These are phyloP conservation scores for Perizoma flavofasciatum DNA, from an alignment of 2,888 invertebrate genomes.

Conservation along the genomic window DNA sequence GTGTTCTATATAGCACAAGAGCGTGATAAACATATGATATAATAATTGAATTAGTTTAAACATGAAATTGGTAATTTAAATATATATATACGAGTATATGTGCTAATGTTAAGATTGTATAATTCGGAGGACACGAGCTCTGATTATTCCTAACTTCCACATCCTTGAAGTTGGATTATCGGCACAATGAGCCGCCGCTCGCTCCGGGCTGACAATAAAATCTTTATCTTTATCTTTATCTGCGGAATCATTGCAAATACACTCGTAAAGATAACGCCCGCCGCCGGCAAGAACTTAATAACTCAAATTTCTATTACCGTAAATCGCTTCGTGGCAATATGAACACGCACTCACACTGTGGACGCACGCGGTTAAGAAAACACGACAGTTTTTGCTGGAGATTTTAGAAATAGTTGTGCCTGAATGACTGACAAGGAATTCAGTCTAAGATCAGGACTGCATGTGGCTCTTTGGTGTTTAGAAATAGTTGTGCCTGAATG, in stretches of 20 bases:
- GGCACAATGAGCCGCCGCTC: conserved; percentile 44
- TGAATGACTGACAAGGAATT: too few species aligned
- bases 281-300: conserved; percentile 57
- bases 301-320: conserved; percentile 71
- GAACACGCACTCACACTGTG: conserved; percentile 46
- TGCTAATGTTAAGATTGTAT: too few species aligned
- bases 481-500: too few species aligned
- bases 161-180: conserved; percentile 43
- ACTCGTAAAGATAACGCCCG: conserved; percentile 58
- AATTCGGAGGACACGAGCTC: conserved; percentile 13
- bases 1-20: not conserved
- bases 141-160: conserved; percentile 31
- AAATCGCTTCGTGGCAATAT: conserved; percentile 55
- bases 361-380: conserved; percentile 36
- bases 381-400: conserved; percentile 12
- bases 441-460: too few species aligned
- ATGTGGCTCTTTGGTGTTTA: too few species aligned
- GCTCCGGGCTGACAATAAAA: conserved; percentile 62
- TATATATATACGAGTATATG: too few species aligned
- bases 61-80: too few species aligned
- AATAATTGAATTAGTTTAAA: too few species aligned
- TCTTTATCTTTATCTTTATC: conserved; percentile 51
- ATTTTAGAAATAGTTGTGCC: not conserved
- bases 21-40: too few species aligned
- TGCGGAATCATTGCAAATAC: conserved; percentile 59